These are phyloP conservation scores for Hycleus cichorii DNA, from an alignment of 1,140 invertebrate genomes.

Conservation along the genomic window DNA sequence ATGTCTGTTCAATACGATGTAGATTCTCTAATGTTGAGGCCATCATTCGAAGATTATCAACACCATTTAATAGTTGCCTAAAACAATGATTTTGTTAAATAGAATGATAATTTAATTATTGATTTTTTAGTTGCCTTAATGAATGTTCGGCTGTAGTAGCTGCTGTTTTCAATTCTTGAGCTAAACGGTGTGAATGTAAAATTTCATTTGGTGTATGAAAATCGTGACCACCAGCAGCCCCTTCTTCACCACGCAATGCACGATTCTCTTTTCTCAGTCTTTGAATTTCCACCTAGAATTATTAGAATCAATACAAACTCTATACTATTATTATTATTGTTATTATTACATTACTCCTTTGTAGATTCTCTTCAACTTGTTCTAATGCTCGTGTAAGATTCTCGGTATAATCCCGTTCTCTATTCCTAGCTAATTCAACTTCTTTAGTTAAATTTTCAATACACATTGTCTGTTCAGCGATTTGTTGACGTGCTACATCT, in stretches of 20 bases:
- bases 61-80: conserved; percentile 58
- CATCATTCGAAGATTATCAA: conserved; percentile 57
- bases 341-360: conserved; percentile 45
- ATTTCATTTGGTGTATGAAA: conserved; percentile 28
- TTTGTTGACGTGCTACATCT: conserved; percentile 45
- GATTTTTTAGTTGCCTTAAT: conserved; percentile 45
- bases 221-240: conserved; percentile 33
- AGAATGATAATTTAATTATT: neutral
- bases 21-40: conserved; percentile 51
- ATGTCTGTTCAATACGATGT: conserved; percentile 49
- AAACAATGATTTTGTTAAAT: conserved; percentile 19
- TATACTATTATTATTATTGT: conserved; percentile 53
- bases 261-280: conserved; percentile 43
- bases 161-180: conserved; percentile 50
- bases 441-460: conserved; percentile 48
- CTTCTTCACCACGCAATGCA: conserved; percentile 38
- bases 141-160: conserved; percentile 58
- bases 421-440: conserved; percentile 43
- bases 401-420: conserved; percentile 46
- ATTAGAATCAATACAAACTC: neutral
- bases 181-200: conserved; percentile 39
- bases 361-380: conserved; percentile 52
- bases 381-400: conserved; percentile 48
- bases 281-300: conserved; percentile 38
- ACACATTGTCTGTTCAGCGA: conserved; percentile 47